Evolutionary conservation across 2,113 vertebrate species (phyloP).

Genomic region (Pongo pygmaeus): DNA sequence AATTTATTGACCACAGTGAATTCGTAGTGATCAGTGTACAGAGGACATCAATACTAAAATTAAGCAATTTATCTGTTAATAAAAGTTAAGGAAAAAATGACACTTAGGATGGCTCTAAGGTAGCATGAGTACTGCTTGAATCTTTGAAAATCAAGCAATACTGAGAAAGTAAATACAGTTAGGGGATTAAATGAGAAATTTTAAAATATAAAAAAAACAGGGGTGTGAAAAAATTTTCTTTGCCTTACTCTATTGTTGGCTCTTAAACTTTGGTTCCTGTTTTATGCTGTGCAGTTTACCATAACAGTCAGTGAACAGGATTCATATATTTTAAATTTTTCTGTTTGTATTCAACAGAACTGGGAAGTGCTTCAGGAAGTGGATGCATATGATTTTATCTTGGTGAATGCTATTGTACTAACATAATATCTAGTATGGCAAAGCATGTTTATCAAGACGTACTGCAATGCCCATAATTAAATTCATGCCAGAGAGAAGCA

Average conservation of each 20-base stretch:
- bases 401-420: not conserved
- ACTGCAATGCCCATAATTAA: not conserved
- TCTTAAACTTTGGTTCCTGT: not conserved
- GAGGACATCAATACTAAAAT: not conserved
- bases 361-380: not conserved
- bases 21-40: slow-evolving; percentile 33
- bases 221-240: not conserved
- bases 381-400: not conserved
- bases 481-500: not conserved
- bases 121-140: not conserved
- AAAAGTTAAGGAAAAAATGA: not conserved
- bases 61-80: not conserved
- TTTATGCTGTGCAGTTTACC: not conserved
- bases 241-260: not conserved
- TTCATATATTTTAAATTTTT: not conserved
- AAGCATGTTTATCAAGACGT: not conserved
- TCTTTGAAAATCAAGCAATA: slow-evolving; percentile 3
- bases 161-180: not conserved
- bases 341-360: not conserved
- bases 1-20: slow-evolving; percentile 32
- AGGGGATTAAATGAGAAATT: not conserved
- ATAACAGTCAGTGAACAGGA: not conserved
- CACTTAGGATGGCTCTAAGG: not conserved
- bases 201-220: not conserved
- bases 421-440: not conserved